phyloP scores from a whole-genome alignment of 2,113 vertebrate genomes.

The Pseudopipra pipra region DNA sequence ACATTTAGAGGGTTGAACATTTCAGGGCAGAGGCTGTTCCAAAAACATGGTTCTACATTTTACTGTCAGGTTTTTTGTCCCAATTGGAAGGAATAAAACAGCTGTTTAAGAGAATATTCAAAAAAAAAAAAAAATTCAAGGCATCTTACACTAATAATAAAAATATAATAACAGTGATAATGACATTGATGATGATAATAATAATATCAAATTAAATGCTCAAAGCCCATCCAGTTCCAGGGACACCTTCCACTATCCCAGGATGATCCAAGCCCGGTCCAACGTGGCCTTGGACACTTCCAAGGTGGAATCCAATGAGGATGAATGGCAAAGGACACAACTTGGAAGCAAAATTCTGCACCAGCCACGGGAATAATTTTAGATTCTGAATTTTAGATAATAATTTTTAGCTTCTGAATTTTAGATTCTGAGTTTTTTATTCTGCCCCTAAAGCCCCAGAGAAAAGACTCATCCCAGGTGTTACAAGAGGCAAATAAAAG shows the following conservation, averaged over 20 bases:
- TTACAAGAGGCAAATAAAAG: background rate
- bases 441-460: background rate
- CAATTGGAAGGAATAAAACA: background rate
- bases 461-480: accelerated
- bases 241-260: background rate
- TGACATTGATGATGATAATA: background rate
- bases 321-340: background rate
- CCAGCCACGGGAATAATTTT: background rate
- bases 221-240: background rate
- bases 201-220: background rate
- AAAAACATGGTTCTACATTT: background rate
- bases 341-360: background rate
- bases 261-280: accelerated
- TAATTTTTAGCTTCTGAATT: no score
- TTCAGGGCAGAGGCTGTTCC: background rate
- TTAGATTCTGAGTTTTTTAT: background rate
- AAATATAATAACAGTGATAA: no score
- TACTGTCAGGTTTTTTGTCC: accelerated
- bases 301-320: background rate
- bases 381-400: background rate
- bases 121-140: background rate
- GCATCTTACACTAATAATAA: no score
- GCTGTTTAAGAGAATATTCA: background rate
- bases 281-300: background rate
- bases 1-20: background rate